Evolutionary conservation across 2,113 vertebrate species (phyloP).

Genomic region (Oxyruncus cristatus): DNA sequence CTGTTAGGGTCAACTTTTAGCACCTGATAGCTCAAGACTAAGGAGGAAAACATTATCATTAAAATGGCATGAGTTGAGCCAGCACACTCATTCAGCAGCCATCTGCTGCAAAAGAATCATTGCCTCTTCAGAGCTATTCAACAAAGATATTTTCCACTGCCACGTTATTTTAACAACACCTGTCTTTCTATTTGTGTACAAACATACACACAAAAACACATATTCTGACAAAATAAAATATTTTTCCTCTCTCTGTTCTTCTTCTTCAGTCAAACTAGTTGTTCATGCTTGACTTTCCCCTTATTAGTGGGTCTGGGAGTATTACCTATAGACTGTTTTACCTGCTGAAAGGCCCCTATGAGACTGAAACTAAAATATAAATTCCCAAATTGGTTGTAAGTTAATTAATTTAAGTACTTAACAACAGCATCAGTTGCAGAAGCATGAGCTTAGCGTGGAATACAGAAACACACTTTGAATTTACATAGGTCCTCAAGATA

Average conservation of each 20-base stretch:
- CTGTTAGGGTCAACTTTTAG: not conserved
- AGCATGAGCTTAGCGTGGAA: not conserved
- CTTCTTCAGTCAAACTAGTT: not conserved
- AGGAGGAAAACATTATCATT: not conserved
- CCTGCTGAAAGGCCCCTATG: not conserved
- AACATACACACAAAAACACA: not conserved
- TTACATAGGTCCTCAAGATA: not conserved
- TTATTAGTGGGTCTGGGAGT: not conserved
- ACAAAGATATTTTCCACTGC: not conserved
- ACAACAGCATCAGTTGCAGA: not conserved
- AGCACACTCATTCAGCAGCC: not conserved
- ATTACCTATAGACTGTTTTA: not conserved
- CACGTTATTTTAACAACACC: not conserved
- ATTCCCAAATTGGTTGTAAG: not conserved
- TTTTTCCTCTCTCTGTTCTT: not conserved
- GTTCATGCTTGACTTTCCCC: not conserved
- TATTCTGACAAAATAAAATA: not conserved
- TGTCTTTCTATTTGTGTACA: not conserved
- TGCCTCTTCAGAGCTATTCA: not conserved
- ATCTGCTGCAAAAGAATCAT: slow-evolving; percentile 6
- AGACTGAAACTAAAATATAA: not conserved
- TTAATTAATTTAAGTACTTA: not conserved
- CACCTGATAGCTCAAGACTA: not conserved
- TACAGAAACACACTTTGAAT: not conserved
- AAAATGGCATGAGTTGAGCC: not conserved